Conservation (phyloP, 1,140 invertebrate species). For the Drosophila athabasca region DNA sequence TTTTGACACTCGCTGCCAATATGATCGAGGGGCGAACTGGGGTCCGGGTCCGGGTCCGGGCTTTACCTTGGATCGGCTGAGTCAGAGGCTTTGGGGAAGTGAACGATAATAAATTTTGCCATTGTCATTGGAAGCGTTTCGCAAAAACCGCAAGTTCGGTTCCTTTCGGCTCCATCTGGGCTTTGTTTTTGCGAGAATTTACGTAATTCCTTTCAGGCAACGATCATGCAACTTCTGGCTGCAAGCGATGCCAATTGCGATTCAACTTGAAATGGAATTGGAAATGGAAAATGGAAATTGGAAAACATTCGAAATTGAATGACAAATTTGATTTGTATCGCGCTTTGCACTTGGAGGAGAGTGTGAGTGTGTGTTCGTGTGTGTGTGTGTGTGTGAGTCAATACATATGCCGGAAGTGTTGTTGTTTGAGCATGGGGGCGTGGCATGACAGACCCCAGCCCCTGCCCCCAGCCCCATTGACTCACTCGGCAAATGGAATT, state of each 20-base stretch:
- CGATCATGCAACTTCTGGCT: conserved; percentile 39
- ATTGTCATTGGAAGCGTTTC: conserved; percentile 71
- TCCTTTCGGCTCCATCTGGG: conserved; percentile 15
- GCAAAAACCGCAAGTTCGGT: conserved; percentile 24
- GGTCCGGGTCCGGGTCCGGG: neutral
- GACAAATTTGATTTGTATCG: conserved; percentile 45
- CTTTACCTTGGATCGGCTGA: conserved; percentile 31
- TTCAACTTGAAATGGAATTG: conserved; percentile 21
- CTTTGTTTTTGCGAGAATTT: conserved; percentile 31
- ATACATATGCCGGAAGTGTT: conserved; percentile 48
- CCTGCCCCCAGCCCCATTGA: conserved; percentile 23
- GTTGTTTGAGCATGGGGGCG: conserved; percentile 38
- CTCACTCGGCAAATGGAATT: conserved; percentile 52
- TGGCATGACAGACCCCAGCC: conserved; percentile 7
- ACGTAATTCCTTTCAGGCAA: conserved; percentile 19
- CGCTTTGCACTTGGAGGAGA: conserved; percentile 3
- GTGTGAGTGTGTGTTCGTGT: neutral
- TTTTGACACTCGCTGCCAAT: conserved; percentile 71
- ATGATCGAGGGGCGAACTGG: conserved; percentile 14
- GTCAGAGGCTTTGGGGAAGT: conserved; percentile 45
- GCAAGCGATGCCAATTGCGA: conserved; percentile 22
- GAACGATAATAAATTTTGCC: conserved; percentile 66
- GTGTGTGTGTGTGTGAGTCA: conserved; percentile 42
- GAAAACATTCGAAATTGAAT: conserved; percentile 25
- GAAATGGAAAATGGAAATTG: conserved; percentile 8